phyloP scores from a whole-genome alignment of 2,113 vertebrate species.

The Isichthys henryi region DNA sequence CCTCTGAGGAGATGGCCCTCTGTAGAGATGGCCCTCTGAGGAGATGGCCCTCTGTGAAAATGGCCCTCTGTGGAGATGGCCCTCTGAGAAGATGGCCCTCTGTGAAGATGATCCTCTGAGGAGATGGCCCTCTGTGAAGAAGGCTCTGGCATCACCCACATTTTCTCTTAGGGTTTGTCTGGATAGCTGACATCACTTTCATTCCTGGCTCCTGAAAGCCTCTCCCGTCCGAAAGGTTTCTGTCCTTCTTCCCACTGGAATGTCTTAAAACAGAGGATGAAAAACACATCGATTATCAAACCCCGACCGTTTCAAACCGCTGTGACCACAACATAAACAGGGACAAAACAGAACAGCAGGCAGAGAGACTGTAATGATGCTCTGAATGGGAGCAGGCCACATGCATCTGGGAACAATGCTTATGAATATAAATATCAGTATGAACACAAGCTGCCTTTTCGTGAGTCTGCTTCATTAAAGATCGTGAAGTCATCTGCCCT shows the following conservation, averaged over 20 bases:
- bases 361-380: background rate
- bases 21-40: background rate
- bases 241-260: background rate
- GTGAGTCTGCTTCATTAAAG: background rate
- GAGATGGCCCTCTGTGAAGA: background rate
- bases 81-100: background rate
- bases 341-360: background rate
- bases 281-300: background rate
- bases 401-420: background rate
- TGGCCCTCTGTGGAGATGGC: background rate
- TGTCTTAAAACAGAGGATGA: background rate
- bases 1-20: too few relatives aligned
- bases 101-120: background rate
- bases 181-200: background rate
- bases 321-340: background rate
- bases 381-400: background rate
- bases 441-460: background rate
- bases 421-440: background rate
- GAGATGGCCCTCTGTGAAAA: background rate
- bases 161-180: background rate
- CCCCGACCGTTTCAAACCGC: background rate
- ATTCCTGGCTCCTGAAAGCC: background rate
- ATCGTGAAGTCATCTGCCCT: background rate
- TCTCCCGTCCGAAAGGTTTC: background rate
- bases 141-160: background rate